Conservation (phyloP, 2,113 vertebrate genomes). For the Suncus etruscus region DNA sequence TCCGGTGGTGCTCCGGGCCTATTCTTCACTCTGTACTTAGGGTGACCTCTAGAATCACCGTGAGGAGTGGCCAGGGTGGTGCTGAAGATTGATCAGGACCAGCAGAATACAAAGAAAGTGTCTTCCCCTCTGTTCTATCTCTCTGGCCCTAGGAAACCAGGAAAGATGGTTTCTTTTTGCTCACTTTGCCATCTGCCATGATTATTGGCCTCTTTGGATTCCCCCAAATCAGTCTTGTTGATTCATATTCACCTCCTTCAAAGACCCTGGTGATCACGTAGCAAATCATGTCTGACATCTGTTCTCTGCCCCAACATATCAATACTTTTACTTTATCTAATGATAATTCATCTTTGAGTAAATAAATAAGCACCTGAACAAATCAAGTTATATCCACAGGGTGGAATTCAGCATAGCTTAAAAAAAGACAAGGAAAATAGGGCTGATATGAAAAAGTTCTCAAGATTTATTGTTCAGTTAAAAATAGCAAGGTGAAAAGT, state of each 20-base stretch:
- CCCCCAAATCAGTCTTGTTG: not conserved
- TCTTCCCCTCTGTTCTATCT: no score
- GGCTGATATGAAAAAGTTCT: not conserved
- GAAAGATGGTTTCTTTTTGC: not conserved
- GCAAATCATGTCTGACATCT: not conserved
- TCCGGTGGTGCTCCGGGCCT: no score
- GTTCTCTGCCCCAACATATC: not conserved
- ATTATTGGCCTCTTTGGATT: not conserved
- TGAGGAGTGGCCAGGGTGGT: no score
- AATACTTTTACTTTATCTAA: conserved; percentile 20
- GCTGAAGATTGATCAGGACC: no score
- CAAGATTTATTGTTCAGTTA: not conserved
- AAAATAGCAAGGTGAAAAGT: conserved; percentile 38
- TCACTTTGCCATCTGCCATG: not conserved
- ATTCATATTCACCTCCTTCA: not conserved
- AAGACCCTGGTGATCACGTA: not conserved
- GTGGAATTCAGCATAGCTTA: not conserved
- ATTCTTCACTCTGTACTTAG: no score
- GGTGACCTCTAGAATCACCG: no score
- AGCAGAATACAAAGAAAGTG: no score
- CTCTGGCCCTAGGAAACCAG: not conserved
- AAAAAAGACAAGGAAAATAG: conserved; percentile 12
- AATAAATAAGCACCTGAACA: not conserved
- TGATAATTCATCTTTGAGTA: conserved; percentile 28
- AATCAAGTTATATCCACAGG: not conserved